Base-by-base conservation (phyloP, 2,113 vertebrate species). In the Cavia aperea region DNA sequence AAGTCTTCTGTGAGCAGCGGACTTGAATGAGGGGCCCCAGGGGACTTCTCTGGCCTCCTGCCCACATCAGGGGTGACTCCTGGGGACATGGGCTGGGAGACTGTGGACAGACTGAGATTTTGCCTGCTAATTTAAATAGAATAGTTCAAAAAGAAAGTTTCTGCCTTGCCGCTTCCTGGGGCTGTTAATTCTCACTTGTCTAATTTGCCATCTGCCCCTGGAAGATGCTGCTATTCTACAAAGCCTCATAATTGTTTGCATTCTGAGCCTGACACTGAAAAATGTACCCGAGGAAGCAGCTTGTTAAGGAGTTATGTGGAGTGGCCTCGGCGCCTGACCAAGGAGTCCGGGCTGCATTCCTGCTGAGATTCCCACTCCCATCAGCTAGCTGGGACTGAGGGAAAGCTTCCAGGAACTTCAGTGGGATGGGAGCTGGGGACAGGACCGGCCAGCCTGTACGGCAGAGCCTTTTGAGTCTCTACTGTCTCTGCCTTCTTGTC, bases 231-330 rank as follows among this genome's bases (percentile, higher is more conserved):
- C 68, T 90, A 0, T 89, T 91, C 79, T 82, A 39, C 72, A 93
- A 63, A 95, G 81, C 62, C 77, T 91, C 72, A 46, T 63, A 87
- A 89, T 93, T 58, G 0, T 96, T 87, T 88, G 87, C 84, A 73
- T 96, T 95, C 93, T 95, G 91, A 81, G 77, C 60, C 93, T 95
- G 94, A 96, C 95, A 94, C 87, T 96, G 91, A 95, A 95, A 94
- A 94, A 96, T 96, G 90, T 33, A 65, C 89, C 92, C 92, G 66
- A 96, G 95, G 95, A 96, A 94, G 86, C 86, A 81, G 89, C 91
- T 96, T 93, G 72, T 89, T 94, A 91, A 90, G 85, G 93, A 94
- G 89, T 93, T 95, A 73, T 96, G 84, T 91, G 91, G 92, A 96
- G 94, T 96, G 96, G 92, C 95, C 92, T 95, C 68, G 81, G 95